Base-by-base conservation (phyloP, 2,888 invertebrate genomes). In the Ypsolopha sequella region DNA sequence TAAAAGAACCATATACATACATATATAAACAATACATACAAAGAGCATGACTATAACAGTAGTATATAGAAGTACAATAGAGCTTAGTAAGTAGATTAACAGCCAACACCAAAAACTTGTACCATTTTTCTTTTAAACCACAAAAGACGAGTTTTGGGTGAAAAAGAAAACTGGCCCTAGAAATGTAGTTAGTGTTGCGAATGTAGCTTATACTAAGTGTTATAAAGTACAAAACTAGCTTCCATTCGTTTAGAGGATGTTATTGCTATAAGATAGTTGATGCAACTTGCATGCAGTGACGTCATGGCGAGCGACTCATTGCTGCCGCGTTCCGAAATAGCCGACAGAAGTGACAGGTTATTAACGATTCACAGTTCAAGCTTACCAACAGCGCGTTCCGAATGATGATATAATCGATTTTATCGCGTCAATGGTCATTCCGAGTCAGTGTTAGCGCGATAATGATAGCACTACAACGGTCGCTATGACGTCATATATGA, bases 41-140 rank as follows among this genome's bases (percentile, higher is more conserved):
- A 13, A 52, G 36, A 38, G 24, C 24, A 24, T 24, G 24, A 24
- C 24, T 24, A 24, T 24, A 24, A 24, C 24, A 24, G 24, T 24
- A 24, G 39, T 33, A 43, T 36, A 43, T 13, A 54, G 50, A 50
- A 33, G 48, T 48, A 53, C 9, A 43, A n/a, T 8, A 53, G 33
- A 46, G 10, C 44, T 52, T 47, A 38, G 13, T 44, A 24, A 34
- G 53, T 53, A 51, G 48, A 51, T 51, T 41, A 24, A 50, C 41
- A 52, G 54, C 54, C 54, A 54, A 52, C 54, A 54, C 54, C 54
- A 39, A 47, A 47, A n/a, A 14, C 36, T 47, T 36, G 7, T 43
- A 13, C 43, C 43, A 14, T 43, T 13, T 7, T 36, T 11, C 47
- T 4, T 47, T 35, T 24, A 24, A 24, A 13, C 47, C 14, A 36